Percentiles rank a stretch among this genome's conserved stretches.
Conservation (phyloP, 2,797 vertebrate species). For the Manis javanica region DNA sequence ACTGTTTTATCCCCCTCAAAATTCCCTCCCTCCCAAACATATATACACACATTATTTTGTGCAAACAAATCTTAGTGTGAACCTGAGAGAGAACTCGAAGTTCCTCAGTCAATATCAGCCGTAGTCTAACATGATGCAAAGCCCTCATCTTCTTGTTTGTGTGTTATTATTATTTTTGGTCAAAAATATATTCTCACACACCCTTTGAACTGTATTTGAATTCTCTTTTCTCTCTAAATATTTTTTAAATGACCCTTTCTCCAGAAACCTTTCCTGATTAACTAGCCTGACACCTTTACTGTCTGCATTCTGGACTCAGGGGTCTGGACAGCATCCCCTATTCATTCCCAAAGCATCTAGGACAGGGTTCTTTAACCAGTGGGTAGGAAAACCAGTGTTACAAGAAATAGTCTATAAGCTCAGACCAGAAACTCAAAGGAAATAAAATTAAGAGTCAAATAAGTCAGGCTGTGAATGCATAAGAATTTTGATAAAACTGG, state of each 20-base stretch:
- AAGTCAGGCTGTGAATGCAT: neutral
- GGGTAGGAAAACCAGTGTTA: slow-evolving; percentile 15
- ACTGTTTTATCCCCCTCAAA: slow-evolving; percentile 57
- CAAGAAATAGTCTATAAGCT: slow-evolving; percentile 11
- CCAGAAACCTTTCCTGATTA: neutral
- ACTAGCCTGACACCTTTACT: neutral
- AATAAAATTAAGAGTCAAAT: slow-evolving; percentile 41
- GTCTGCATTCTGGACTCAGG: neutral
- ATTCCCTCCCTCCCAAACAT: neutral
- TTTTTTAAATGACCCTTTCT: neutral
- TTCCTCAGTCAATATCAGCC: neutral
- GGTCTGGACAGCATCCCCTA: neutral
- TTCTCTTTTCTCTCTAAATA: slow-evolving; percentile 27
- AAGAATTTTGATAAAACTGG: slow-evolving; percentile 10
- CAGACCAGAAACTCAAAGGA: slow-evolving; percentile 6
- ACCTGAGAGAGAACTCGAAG: neutral
- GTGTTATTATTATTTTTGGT: neutral
- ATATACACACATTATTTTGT: neutral
- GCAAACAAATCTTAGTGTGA: slow-evolving; percentile 28
- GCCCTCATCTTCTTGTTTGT: neutral
- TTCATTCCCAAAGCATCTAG: slow-evolving; percentile 32
- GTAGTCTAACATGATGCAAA: slow-evolving; percentile 9
- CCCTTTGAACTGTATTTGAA: neutral
- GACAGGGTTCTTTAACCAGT: slow-evolving; percentile 1
- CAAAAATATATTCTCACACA: neutral